A percentile compares a stretch with the other conserved stretches of the same genome.
These are phyloP conservation scores for Polymixis lichenea DNA, from an alignment of 2,888 invertebrate genomes.

Conservation along the genomic window DNA sequence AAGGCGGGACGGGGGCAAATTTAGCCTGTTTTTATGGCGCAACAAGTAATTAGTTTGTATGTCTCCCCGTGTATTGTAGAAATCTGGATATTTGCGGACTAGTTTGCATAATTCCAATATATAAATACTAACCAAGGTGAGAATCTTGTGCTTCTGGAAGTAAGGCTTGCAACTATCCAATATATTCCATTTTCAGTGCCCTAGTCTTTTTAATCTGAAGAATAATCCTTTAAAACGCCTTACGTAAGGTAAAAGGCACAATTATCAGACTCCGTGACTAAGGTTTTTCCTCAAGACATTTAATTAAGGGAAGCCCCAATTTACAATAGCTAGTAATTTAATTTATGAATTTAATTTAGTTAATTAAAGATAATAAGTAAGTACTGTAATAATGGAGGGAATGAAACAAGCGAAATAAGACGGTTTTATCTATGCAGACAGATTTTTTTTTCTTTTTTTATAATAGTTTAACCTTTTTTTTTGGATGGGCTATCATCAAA, in stretches of 20 bases:
- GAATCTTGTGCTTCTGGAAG: too few relatives aligned
- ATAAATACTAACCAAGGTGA: too few relatives aligned
- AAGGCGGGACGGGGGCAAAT: too few relatives aligned
- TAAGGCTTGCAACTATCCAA: too few relatives aligned
- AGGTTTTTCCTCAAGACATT: constrained; percentile 28
- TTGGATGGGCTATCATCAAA: too few relatives aligned
- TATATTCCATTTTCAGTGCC: not conserved
- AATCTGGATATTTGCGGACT: too few relatives aligned
- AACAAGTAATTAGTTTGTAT: too few relatives aligned
- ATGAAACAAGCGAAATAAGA: not conserved
- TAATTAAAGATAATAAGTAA: constrained; percentile 40
- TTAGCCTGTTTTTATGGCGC: too few relatives aligned
- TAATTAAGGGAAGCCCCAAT: constrained; percentile 51
- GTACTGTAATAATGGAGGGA: not conserved
- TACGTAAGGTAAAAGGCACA: not conserved
- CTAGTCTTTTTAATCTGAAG: not conserved
- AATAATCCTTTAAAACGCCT: constrained; percentile 1
- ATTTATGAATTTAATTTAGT: constrained; percentile 37
- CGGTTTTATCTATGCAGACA: not conserved
- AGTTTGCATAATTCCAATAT: too few relatives aligned
- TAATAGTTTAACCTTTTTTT: too few relatives aligned
- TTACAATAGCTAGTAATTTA: constrained; percentile 33
- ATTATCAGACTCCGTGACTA: constrained; percentile 7
- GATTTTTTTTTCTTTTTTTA: too few relatives aligned
- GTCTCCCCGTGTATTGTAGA: too few relatives aligned